A percentile compares a stretch with the other conserved stretches of the same genome.
Conservation (phyloP, 64 coral and sea anemone genomes). For the Catalaphyllia jardinei region DNA sequence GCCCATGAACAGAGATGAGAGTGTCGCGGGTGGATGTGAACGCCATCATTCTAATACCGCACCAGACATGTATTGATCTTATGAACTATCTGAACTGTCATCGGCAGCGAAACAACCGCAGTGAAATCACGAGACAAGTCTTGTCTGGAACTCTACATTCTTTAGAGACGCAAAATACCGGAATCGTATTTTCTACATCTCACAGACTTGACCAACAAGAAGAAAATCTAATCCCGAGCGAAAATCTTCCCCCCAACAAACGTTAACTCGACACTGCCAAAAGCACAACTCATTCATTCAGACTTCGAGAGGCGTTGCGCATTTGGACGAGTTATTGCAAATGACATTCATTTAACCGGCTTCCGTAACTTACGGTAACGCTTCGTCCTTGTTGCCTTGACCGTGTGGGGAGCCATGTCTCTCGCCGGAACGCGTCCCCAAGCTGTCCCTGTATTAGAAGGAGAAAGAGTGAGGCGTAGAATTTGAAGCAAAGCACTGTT, state of each 20-base stretch:
- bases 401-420: constrained; percentile 81
- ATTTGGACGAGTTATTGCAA: constrained; percentile 83
- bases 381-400: constrained; percentile 72
- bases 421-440: constrained; percentile 32
- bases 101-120: constrained; percentile 25
- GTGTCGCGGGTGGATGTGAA: neutral
- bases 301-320: constrained; percentile 78
- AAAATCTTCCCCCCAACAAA: neutral
- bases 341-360: constrained; percentile 68
- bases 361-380: constrained; percentile 85
- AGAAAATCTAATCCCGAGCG: neutral
- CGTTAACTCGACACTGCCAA: constrained; percentile 15
- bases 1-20: neutral
- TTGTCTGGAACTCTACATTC: neutral
- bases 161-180: neutral
- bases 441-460: constrained; percentile 3
- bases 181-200: neutral
- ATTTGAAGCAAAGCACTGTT: constrained; percentile 81
- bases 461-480: constrained; percentile 48
- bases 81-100: constrained; percentile 48
- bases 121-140: constrained; percentile 52
- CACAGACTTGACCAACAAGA: neutral
- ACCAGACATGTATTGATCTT: constrained; percentile 65
- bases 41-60: constrained; percentile 26
- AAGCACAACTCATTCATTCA: constrained; percentile 91